phyloP scores from a whole-genome alignment of 2,888 invertebrate genomes.

The Tortrix viridana region DNA sequence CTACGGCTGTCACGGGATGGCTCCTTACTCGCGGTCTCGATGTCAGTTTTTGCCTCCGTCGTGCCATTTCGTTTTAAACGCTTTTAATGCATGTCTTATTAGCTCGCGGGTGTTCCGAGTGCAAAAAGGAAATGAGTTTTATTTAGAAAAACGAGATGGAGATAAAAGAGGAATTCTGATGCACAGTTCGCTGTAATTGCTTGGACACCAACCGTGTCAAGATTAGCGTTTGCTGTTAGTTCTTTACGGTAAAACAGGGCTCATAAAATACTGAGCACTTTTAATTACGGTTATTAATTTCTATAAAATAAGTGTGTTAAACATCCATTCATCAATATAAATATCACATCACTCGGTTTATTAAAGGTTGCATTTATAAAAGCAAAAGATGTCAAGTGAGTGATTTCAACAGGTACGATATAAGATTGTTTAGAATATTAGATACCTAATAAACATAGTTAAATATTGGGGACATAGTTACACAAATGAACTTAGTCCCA shows the following conservation, averaged over 20 bases:
- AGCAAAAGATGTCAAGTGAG: too few relatives aligned
- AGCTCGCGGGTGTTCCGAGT: slow-evolving; percentile 53
- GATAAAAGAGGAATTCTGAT: slow-evolving; percentile 22
- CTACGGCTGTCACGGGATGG: slow-evolving; percentile 64
- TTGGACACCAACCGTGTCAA: slow-evolving; percentile 20
- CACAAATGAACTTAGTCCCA: too few relatives aligned
- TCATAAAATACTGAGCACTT: slow-evolving; percentile 11
- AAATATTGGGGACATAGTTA: too few relatives aligned
- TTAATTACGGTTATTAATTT: too few relatives aligned
- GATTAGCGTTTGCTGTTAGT: slow-evolving; percentile 20
- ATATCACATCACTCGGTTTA: too few relatives aligned
- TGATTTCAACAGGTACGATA: too few relatives aligned
- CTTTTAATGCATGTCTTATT: slow-evolving; percentile 66
- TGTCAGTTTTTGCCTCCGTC: slow-evolving; percentile 67
- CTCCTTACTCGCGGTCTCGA: slow-evolving; percentile 62
- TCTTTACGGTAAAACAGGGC: slow-evolving; percentile 15
- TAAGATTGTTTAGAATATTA: too few relatives aligned
- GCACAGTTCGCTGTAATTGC: slow-evolving; percentile 19
- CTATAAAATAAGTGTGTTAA: too few relatives aligned
- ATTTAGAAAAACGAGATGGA: slow-evolving; percentile 35
- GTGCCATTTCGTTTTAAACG: slow-evolving; percentile 61
- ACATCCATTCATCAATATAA: too few relatives aligned
- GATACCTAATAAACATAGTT: too few relatives aligned
- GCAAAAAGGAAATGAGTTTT: slow-evolving; percentile 39
- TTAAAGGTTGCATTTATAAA: too few relatives aligned